phyloP scores from a whole-genome alignment of 1,140 invertebrate genomes.

The Pinna nobilis region DNA sequence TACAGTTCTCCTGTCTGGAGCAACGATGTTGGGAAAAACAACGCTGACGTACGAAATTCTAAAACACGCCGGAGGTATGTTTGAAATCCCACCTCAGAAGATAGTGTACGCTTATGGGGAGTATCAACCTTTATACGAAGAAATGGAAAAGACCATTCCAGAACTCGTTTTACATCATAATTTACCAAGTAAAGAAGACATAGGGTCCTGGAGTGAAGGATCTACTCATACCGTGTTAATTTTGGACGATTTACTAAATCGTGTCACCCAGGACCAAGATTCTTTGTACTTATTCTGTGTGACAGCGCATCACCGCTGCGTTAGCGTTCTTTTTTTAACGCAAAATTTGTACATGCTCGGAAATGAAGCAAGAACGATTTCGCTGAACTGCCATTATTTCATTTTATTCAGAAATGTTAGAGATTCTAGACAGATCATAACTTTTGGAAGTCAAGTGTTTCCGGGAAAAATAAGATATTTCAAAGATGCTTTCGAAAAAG shows the following conservation, averaged over 20 bases:
- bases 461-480: conserved; percentile 22
- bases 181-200: conserved; percentile 17
- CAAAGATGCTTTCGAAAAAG: conserved; percentile 27
- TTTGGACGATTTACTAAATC: conserved; percentile 33
- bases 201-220: conserved; percentile 9
- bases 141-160: conserved; percentile 23
- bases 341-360: conserved; percentile 32
- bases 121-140: conserved; percentile 24
- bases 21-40: conserved; percentile 32
- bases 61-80: conserved; percentile 8
- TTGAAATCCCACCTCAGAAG: conserved; percentile 14
- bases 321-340: conserved; percentile 24
- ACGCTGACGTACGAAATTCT: conserved; percentile 4
- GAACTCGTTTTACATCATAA: conserved; percentile 20
- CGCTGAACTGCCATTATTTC: conserved; percentile 24
- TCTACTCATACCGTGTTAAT: conserved; percentile 20
- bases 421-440: conserved; percentile 15
- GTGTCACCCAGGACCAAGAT: conserved; percentile 17
- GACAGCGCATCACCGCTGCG: conserved; percentile 16
- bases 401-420: conserved; percentile 21
- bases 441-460: conserved; percentile 32
- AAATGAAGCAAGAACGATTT: conserved; percentile 25
- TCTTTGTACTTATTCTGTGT: conserved; percentile 28
- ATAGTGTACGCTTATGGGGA: conserved; percentile 22
- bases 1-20: conserved; percentile 10